These are phyloP conservation scores for Stylophora pistillata DNA, from an alignment of 64 coral and sea anemone species.

Conservation along the genomic window DNA sequence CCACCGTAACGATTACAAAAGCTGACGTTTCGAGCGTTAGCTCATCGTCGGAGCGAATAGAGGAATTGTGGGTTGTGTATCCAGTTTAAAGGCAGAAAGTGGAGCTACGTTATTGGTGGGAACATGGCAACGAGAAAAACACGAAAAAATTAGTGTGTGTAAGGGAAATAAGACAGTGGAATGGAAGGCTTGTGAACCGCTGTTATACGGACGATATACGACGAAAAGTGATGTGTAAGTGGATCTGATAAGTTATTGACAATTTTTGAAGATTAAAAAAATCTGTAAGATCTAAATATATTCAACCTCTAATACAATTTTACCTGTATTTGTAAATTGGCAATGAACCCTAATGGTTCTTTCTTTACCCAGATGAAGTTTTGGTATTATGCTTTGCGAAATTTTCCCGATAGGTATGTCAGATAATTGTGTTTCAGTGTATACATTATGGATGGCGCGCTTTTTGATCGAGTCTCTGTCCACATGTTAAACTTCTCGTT, in stretches of 20 bases:
- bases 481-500: background rate
- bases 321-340: background rate
- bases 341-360: background rate
- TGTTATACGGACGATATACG: too few species aligned
- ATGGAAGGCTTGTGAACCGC: constrained; percentile 53
- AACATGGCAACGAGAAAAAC: too few species aligned
- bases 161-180: constrained; percentile 49
- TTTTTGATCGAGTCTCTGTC: background rate
- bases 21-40: too few species aligned
- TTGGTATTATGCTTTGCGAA: constrained; percentile 53
- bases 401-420: constrained; percentile 64
- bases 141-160: too few species aligned
- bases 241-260: background rate
- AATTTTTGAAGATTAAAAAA: background rate
- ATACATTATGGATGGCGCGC: background rate
- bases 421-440: background rate
- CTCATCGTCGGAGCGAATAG: too few species aligned
- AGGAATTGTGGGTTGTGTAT: too few species aligned
- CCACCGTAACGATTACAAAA: too few species aligned
- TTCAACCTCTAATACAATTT: background rate
- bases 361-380: constrained; percentile 42
- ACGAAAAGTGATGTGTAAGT: constrained; percentile 68
- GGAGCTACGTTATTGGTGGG: too few species aligned
- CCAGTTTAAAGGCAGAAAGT: too few species aligned
- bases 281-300: background rate